Evolutionary conservation across 2,797 vertebrate genomes (phyloP).

Genomic region (Lutjanus argentimaculatus): DNA sequence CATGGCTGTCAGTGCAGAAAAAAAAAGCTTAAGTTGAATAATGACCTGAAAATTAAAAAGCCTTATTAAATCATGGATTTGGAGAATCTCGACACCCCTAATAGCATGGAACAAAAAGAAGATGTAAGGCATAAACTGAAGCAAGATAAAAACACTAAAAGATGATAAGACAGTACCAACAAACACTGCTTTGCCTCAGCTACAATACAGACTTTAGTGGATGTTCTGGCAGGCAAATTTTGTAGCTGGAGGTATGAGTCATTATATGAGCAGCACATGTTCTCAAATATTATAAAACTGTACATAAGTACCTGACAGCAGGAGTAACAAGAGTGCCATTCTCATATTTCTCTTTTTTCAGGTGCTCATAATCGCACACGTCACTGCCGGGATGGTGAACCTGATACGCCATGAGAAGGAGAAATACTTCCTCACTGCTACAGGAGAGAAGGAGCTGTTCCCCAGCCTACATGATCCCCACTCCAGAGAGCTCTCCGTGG

Average conservation of each 20-base stretch:
- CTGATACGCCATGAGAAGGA: constrained; percentile 87
- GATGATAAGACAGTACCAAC: neutral
- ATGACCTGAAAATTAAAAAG: too few species aligned
- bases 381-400: constrained; percentile 88
- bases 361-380: constrained; percentile 87
- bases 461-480: constrained; percentile 90
- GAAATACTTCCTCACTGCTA: constrained; percentile 87
- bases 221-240: neutral
- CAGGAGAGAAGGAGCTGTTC: constrained; percentile 84
- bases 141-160: neutral
- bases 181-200: neutral
- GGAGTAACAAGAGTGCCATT: neutral
- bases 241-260: neutral
- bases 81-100: neutral
- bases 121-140: too few species aligned
- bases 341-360: constrained; percentile 64
- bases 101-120: neutral
- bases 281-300: neutral
- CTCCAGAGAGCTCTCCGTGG: constrained; percentile 91
- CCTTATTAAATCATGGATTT: too few species aligned
- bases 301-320: neutral
- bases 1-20: too few species aligned
- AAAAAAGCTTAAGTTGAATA: too few species aligned
- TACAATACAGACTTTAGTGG: neutral
- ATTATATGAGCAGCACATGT: neutral